These are phyloP conservation scores for Vultur gryphus DNA, from an alignment of 2,797 vertebrate genomes.

Conservation along the genomic window DNA sequence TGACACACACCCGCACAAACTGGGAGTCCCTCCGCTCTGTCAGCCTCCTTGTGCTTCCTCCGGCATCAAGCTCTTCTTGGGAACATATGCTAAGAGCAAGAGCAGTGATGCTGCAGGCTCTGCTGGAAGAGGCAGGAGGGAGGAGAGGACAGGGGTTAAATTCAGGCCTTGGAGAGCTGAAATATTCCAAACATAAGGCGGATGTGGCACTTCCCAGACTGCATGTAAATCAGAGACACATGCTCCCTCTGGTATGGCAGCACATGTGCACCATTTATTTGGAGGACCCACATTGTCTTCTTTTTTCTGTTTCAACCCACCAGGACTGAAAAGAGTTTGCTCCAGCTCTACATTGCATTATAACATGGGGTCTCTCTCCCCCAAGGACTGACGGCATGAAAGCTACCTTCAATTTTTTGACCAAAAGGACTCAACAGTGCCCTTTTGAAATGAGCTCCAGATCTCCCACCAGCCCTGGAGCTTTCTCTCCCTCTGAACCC, in stretches of 20 bases:
- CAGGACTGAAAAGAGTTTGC: neutral
- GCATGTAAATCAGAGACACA: constrained; percentile 51
- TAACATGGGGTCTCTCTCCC: fast-evolving
- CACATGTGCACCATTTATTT: neutral
- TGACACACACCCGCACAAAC: neutral
- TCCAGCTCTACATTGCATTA: neutral
- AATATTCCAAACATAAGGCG: constrained; percentile 45
- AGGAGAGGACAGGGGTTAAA: constrained; percentile 56
- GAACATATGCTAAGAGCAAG: neutral
- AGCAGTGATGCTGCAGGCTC: neutral
- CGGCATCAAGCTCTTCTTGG: fast-evolving
- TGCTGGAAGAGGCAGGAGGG: neutral
- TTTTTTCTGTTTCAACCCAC: neutral
- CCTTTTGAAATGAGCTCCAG: constrained; percentile 8
- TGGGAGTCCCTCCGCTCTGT: neutral
- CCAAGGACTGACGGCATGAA: neutral
- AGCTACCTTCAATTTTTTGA: neutral
- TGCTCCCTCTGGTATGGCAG: neutral
- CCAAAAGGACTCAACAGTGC: neutral
- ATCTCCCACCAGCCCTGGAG: neutral
- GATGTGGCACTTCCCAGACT: constrained; percentile 63
- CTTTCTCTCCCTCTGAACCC: neutral
- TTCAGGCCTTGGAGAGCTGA: constrained; percentile 1
- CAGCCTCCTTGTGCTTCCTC: neutral
- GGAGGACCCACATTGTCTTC: neutral